phyloP scores from a whole-genome alignment of 1,140 invertebrate genomes.

The Melitaea cinxia region DNA sequence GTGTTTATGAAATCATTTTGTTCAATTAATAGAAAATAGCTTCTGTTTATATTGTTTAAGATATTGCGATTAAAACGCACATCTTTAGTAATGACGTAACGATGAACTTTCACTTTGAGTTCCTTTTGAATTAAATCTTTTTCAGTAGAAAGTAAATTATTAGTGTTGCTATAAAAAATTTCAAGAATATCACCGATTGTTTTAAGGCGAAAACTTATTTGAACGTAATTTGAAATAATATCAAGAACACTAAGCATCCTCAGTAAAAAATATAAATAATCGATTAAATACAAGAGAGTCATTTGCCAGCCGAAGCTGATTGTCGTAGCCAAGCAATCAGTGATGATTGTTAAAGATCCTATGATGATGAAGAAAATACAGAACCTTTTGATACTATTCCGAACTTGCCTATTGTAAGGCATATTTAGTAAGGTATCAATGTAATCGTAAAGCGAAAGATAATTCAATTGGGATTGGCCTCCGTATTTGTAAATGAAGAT shows the following conservation, averaged over 20 bases:
- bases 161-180: slow-evolving; percentile 2
- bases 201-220: slow-evolving; percentile 22
- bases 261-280: slow-evolving; percentile 15
- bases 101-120: neutral
- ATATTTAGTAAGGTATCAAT: slow-evolving; percentile 37
- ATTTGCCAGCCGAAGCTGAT: neutral
- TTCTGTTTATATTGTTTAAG: slow-evolving; percentile 1
- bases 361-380: slow-evolving; percentile 12
- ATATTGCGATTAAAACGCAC: neutral
- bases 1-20: slow-evolving; percentile 20
- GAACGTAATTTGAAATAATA: slow-evolving; percentile 12
- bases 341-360: neutral
- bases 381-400: slow-evolving; percentile 10
- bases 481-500: slow-evolving; percentile 34
- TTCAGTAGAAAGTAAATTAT: neutral
- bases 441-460: slow-evolving; percentile 33
- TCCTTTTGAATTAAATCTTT: neutral
- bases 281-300: neutral
- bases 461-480: slow-evolving; percentile 23
- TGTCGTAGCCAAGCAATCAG: neutral
- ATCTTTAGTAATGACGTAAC: neutral
- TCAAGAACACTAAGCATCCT: slow-evolving; percentile 20
- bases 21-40: slow-evolving; percentile 27
- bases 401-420: slow-evolving; percentile 24
- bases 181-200: slow-evolving; percentile 21